phyloP scores from a whole-genome alignment of 2,797 vertebrate genomes.

The Todus mexicanus region DNA sequence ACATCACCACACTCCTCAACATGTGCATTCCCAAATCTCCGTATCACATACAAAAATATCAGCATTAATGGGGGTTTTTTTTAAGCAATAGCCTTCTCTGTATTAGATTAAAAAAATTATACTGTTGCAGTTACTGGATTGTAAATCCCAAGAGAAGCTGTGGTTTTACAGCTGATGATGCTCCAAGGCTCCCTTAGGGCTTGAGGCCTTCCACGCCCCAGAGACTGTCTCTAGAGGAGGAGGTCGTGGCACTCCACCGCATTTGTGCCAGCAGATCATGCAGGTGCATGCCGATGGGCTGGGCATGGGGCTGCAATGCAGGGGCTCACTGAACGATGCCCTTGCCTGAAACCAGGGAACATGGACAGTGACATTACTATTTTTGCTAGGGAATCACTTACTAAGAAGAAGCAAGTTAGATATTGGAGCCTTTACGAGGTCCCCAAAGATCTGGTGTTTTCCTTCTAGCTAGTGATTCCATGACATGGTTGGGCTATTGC shows the following conservation, averaged over 20 bases:
- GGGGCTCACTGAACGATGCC: not conserved
- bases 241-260: too few species aligned
- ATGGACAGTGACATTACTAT: fast-evolving
- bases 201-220: not conserved
- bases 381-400: not conserved
- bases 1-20: not conserved
- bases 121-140: not conserved
- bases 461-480: not conserved
- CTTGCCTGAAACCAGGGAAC: not conserved
- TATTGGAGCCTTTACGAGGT: not conserved
- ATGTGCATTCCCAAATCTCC: not conserved
- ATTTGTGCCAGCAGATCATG: too few species aligned
- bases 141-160: not conserved
- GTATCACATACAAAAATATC: not conserved
- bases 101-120: not conserved
- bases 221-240: not conserved
- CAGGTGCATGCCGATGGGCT: fast-evolving
- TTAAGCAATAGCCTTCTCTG: not conserved
- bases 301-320: not conserved
- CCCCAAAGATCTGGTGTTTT: not conserved
- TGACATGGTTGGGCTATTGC: not conserved
- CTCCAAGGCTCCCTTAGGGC: not conserved
- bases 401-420: not conserved
- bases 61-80: fast-evolving
- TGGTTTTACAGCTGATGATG: not conserved